phyloP scores from a whole-genome alignment of 2,888 invertebrate genomes.

The Drosophila melanosoma region DNA sequence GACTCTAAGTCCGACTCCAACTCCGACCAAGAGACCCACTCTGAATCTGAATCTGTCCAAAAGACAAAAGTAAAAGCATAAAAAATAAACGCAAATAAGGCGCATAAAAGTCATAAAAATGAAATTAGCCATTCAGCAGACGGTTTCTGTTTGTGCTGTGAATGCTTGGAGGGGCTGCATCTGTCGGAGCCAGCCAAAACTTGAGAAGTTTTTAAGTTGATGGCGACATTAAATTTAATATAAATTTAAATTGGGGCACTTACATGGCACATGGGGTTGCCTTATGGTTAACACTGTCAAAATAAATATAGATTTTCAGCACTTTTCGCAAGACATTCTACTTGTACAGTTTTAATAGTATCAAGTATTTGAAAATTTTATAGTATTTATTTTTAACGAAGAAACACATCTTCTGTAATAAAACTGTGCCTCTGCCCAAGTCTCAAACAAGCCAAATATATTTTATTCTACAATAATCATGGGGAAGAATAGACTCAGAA shows the following conservation, averaged over 20 bases:
- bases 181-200: constrained; percentile 13
- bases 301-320: too few relatives aligned
- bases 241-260: constrained; percentile 42
- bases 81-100: constrained; percentile 53
- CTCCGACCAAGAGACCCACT: constrained; percentile 13
- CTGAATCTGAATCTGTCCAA: constrained; percentile 28
- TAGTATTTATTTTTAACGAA: background rate
- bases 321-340: background rate
- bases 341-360: background rate
- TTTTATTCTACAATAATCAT: background rate
- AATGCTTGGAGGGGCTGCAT: constrained; percentile 5
- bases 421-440: too few relatives aligned
- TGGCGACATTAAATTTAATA: constrained; percentile 42
- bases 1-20: constrained; percentile 31
- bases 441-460: background rate
- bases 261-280: background rate
- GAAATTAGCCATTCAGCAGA: constrained; percentile 69
- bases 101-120: constrained; percentile 76
- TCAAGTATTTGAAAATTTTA: background rate
- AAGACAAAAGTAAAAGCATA: constrained; percentile 44
- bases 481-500: background rate
- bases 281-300: background rate
- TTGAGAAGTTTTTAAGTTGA: constrained; percentile 33
- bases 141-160: constrained; percentile 26
- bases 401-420: background rate